Percentiles rank a stretch among this genome's conserved stretches.
These are phyloP conservation scores for Phengaris arion DNA, from an alignment of 2,888 invertebrate genomes.

Conservation along the genomic window DNA sequence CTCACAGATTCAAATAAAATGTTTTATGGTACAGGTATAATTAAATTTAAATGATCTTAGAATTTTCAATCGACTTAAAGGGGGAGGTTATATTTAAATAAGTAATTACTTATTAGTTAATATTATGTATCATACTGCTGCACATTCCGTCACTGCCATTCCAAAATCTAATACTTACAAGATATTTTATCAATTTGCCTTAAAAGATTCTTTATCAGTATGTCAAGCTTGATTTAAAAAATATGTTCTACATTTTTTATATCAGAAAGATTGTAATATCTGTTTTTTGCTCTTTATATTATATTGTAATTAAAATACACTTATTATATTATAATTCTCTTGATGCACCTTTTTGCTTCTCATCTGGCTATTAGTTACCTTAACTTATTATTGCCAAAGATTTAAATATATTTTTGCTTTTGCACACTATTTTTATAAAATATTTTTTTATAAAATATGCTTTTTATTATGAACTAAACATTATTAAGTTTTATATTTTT, in stretches of 20 bases:
- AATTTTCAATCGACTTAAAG: neutral
- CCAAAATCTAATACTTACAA: neutral
- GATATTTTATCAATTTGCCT: neutral
- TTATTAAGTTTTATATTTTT: neutral
- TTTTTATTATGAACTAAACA: neutral
- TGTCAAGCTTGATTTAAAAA: neutral
- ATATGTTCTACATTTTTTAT: neutral
- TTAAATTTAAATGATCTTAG: neutral
- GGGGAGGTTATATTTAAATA: too few species aligned
- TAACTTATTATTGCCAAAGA: slow-evolving; percentile 16
- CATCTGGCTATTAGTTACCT: slow-evolving; percentile 8
- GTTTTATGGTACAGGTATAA: neutral
- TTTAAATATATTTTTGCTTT: slow-evolving; percentile 10
- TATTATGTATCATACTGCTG: neutral
- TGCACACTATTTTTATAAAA: slow-evolving; percentile 5
- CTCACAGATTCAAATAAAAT: neutral
- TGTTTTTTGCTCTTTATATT: neutral
- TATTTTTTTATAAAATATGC: neutral
- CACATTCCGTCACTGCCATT: slow-evolving; percentile 25
- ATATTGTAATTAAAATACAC: neutral
- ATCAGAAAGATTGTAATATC: neutral
- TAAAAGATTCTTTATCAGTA: neutral
- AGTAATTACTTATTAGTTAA: neutral
- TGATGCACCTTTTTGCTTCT: neutral
- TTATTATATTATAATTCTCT: neutral